Conservation (phyloP, 2,797 vertebrate genomes). For the Semaprochilodus insignis region DNA sequence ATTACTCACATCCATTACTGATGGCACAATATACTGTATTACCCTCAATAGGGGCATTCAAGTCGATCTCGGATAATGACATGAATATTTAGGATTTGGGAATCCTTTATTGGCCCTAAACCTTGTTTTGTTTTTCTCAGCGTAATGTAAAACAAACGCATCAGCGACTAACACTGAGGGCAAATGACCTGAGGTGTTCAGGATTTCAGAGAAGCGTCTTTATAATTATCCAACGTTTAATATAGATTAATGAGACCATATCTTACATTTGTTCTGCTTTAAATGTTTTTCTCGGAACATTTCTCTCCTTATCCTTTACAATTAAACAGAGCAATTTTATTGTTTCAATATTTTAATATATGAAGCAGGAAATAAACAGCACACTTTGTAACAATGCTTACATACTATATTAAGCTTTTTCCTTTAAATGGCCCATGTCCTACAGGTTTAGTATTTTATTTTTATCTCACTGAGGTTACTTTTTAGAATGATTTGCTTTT, state of each 20-base stretch:
- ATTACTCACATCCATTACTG: slow-evolving; percentile 49
- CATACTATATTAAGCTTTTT: too few relatives aligned
- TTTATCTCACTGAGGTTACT: too few relatives aligned
- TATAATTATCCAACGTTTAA: background rate
- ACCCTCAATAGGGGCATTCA: slow-evolving; percentile 42
- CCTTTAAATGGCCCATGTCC: too few relatives aligned
- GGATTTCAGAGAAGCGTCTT: background rate
- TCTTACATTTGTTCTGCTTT: background rate
- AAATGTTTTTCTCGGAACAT: too few relatives aligned
- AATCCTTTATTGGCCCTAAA: background rate
- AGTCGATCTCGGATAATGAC: slow-evolving; percentile 35
- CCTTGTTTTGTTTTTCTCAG: background rate
- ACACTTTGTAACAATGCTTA: too few relatives aligned
- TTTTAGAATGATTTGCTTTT: too few relatives aligned
- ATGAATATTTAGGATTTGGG: slow-evolving; percentile 35
- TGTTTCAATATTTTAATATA: too few relatives aligned
- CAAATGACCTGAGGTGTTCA: background rate
- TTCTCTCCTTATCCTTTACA: too few relatives aligned
- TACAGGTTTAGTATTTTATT: too few relatives aligned
- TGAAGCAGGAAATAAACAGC: too few relatives aligned
- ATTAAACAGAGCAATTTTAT: too few relatives aligned
- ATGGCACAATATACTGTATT: slow-evolving; percentile 36
- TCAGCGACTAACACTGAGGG: background rate
- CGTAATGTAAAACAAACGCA: slow-evolving; percentile 9
- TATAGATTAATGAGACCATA: background rate